Percentiles rank a stretch among this genome's conserved stretches.
These are phyloP conservation scores for Axis porcinus DNA, from an alignment of 2,113 vertebrate genomes.

Conservation along the genomic window DNA sequence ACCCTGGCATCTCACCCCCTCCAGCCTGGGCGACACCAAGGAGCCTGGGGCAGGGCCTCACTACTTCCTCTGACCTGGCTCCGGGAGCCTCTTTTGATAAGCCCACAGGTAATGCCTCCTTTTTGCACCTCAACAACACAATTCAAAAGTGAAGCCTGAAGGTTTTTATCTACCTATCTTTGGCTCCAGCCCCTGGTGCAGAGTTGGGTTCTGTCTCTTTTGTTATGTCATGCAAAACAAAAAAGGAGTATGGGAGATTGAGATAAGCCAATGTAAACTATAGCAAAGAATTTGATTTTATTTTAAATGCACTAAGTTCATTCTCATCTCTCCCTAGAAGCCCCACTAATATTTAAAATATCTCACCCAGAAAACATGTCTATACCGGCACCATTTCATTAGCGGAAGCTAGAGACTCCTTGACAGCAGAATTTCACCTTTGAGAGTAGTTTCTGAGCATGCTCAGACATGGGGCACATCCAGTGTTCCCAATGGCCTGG, in stretches of 20 bases:
- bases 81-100: fast-evolving
- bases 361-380: background rate
- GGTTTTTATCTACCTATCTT: background rate
- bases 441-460: background rate
- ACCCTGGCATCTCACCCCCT: background rate
- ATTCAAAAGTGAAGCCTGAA: background rate
- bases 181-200: background rate
- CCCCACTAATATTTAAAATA: background rate
- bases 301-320: background rate
- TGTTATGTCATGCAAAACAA: background rate
- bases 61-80: background rate
- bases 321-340: background rate
- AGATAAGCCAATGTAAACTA: background rate
- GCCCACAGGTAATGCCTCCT: fast-evolving
- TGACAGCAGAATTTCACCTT: background rate
- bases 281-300: background rate
- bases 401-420: background rate
- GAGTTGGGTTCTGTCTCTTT: background rate
- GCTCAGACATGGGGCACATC: background rate
- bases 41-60: background rate
- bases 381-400: background rate
- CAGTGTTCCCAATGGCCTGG: background rate
- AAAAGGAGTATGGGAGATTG: background rate
- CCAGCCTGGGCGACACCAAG: background rate
- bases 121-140: fast-evolving